A percentile compares a stretch with the other conserved stretches of the same genome.
Conservation (phyloP, 2,113 vertebrate species). For the Myxocyprinus asiaticus region DNA sequence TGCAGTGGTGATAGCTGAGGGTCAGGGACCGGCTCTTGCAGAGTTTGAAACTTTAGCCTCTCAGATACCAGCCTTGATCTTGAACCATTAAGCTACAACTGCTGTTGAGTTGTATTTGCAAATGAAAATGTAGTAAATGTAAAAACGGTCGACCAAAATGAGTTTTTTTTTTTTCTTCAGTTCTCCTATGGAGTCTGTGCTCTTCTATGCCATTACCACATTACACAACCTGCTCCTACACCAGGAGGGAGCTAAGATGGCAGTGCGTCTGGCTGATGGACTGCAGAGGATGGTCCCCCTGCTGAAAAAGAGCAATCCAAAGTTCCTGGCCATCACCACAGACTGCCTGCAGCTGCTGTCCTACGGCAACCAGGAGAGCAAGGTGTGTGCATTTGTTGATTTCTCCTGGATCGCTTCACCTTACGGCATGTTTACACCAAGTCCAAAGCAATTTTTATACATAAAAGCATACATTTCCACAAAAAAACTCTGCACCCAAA, state of each 20-base stretch:
- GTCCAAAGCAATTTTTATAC: no score
- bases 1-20: neutral
- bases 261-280: constrained; percentile 88
- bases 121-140: no score
- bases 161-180: constrained; percentile 60
- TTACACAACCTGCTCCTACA: constrained; percentile 94
- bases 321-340: constrained; percentile 95
- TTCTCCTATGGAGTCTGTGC: constrained; percentile 88
- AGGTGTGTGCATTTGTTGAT: constrained; percentile 70
- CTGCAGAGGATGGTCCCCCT: constrained; percentile 94
- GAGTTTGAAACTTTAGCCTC: neutral
- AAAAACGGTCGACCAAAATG: no score
- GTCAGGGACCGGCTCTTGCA: neutral
- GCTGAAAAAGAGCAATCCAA: constrained; percentile 94
- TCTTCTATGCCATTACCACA: constrained; percentile 94
- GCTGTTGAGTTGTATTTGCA: no score
- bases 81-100: no score
- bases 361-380: constrained; percentile 96
- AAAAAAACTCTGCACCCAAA: no score
- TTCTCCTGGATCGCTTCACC: no score
- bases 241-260: constrained; percentile 96
- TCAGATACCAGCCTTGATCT: neutral
- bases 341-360: constrained; percentile 95
- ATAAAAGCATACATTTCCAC: no score
- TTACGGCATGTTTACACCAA: no score